Evolutionary conservation across 2,888 invertebrate genomes (phyloP).

Genomic region (Stratiomys singularior): DNA sequence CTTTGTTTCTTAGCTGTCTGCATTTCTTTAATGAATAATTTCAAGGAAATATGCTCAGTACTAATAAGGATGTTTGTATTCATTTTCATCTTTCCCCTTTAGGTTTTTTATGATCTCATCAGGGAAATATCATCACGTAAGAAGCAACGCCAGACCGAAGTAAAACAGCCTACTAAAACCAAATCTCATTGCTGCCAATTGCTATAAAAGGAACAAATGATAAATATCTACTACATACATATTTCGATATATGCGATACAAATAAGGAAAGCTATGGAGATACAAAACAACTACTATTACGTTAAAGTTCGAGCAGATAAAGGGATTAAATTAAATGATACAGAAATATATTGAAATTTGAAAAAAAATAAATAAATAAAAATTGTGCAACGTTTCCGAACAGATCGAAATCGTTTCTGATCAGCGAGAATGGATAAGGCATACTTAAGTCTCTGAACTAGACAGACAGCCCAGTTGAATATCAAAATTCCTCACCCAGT

Average conservation of each 20-base stretch:
- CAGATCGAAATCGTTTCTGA: constrained; percentile 7
- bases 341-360: not conserved
- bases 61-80: constrained; percentile 22
- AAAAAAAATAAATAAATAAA: not conserved
- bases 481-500: not conserved
- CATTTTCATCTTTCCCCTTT: constrained; percentile 26
- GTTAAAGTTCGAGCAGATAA: not conserved
- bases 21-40: not conserved
- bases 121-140: constrained; percentile 66
- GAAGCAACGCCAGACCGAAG: constrained; percentile 65
- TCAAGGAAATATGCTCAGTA: not conserved
- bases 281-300: constrained; percentile 5
- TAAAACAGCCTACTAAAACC: constrained; percentile 64
- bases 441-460: not conserved
- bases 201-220: constrained; percentile 59
- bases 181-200: constrained; percentile 66
- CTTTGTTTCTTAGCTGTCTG: constrained; percentile 1
- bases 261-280: constrained; percentile 8
- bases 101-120: constrained; percentile 67
- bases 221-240: not conserved
- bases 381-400: not conserved
- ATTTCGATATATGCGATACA: not conserved
- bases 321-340: not conserved
- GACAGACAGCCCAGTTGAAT: not conserved
- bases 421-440: not conserved